A percentile compares a stretch with the other conserved stretches of the same genome.
Conservation (phyloP, 2,797 vertebrate genomes). For the Lophotriccus pileatus region DNA sequence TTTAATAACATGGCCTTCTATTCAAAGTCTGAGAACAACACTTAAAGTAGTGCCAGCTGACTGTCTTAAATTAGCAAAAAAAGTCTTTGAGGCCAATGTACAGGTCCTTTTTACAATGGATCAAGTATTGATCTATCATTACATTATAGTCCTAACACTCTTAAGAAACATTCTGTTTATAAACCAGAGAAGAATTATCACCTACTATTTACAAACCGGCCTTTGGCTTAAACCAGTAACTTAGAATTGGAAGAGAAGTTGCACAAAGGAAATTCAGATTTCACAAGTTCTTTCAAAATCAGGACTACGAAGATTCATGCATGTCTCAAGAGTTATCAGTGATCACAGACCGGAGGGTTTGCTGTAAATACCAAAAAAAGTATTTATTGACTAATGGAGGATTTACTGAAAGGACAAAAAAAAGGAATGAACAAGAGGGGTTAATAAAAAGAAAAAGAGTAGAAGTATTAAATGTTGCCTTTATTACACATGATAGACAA, state of each 20-base stretch:
- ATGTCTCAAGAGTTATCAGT: neutral
- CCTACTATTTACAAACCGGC: neutral
- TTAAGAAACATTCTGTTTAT: neutral
- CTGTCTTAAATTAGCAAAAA: neutral
- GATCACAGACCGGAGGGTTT: neutral
- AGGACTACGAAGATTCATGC: neutral
- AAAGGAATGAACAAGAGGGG: neutral
- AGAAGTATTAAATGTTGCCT: neutral
- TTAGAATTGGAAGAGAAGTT: neutral
- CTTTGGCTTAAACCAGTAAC: neutral
- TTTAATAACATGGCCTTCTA: neutral
- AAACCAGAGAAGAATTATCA: neutral
- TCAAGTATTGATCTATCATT: neutral
- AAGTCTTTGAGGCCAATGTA: no score
- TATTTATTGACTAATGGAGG: neutral
- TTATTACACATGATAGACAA: neutral
- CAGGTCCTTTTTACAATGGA: neutral
- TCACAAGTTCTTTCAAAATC: neutral
- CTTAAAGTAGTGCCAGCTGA: neutral
- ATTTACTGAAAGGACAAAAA: neutral
- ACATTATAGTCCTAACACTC: neutral
- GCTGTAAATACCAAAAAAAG: neutral
- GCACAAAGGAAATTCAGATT: neutral
- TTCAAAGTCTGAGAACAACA: neutral
- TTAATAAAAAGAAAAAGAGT: neutral